Conservation (phyloP, 2,797 vertebrate genomes). For the Karalla daura region DNA sequence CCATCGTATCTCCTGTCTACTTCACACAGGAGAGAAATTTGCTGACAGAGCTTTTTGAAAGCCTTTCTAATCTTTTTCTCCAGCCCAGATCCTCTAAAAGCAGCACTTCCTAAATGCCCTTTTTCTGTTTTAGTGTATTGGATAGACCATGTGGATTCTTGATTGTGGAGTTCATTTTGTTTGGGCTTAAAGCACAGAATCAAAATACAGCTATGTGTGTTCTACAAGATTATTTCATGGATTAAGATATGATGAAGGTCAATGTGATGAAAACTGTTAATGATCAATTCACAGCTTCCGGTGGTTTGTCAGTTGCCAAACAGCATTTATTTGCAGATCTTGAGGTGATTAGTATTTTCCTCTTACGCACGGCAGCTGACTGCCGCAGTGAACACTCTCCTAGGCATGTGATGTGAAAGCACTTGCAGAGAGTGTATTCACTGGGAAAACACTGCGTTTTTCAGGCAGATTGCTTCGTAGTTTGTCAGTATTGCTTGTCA, state of each 20-base stretch:
- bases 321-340: background rate
- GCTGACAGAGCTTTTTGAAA: too few species aligned
- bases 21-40: too few species aligned
- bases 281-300: background rate
- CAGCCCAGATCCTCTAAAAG: too few species aligned
- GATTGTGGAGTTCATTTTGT: too few species aligned
- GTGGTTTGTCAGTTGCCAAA: background rate
- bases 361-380: constrained; percentile 4
- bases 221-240: constrained; percentile 6
- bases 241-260: constrained; percentile 9
- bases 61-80: too few species aligned
- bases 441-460: constrained; percentile 40
- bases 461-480: constrained; percentile 41
- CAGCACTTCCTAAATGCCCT: too few species aligned
- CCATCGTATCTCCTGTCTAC: background rate
- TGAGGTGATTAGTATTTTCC: background rate
- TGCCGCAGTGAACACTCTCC: background rate
- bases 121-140: too few species aligned
- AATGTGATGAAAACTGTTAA: constrained; percentile 10
- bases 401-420: constrained; percentile 20
- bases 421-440: constrained; percentile 27
- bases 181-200: too few species aligned
- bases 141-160: too few species aligned
- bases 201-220: background rate
- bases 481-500: constrained; percentile 39